Conservation (phyloP, 37 sponge, comb jelly and placozoan species). For the Spongia lamella region DNA sequence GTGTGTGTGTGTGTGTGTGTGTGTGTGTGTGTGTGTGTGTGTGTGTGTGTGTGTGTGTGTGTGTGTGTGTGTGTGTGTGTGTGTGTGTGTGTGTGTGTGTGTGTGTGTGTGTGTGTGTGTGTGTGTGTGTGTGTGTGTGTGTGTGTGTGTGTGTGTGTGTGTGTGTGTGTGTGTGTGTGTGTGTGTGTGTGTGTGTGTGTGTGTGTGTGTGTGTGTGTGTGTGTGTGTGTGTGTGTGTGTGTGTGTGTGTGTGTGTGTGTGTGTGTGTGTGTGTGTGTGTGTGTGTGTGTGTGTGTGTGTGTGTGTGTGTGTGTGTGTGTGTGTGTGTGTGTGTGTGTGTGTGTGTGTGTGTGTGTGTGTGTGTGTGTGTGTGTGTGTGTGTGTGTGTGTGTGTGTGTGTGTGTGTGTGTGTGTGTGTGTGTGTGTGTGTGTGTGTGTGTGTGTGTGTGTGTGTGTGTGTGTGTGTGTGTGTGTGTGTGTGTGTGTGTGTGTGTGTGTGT, state of each 20-base stretch:
- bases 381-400: constrained; percentile 33
- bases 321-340: constrained; percentile 28
- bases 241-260: constrained; percentile 30
- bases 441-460: constrained; percentile 28
- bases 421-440: constrained; percentile 32
- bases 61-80: constrained; percentile 32
- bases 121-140: constrained; percentile 30
- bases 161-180: constrained; percentile 38
- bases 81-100: constrained; percentile 28
- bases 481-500: constrained; percentile 30
- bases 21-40: constrained; percentile 33
- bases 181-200: constrained; percentile 32
- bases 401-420: constrained; percentile 38
- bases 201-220: constrained; percentile 28
- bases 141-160: constrained; percentile 33
- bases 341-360: constrained; percentile 28
- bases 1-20: constrained; percentile 30
- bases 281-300: constrained; percentile 38
- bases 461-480: constrained; percentile 28
- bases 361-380: constrained; percentile 30
- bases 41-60: constrained; percentile 38
- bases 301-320: constrained; percentile 32
- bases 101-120: constrained; percentile 28
- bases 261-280: constrained; percentile 33
- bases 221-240: constrained; percentile 28